Evolutionary conservation across 2,888 invertebrate genomes (phyloP).

Genomic region (Netelia virgata): DNA sequence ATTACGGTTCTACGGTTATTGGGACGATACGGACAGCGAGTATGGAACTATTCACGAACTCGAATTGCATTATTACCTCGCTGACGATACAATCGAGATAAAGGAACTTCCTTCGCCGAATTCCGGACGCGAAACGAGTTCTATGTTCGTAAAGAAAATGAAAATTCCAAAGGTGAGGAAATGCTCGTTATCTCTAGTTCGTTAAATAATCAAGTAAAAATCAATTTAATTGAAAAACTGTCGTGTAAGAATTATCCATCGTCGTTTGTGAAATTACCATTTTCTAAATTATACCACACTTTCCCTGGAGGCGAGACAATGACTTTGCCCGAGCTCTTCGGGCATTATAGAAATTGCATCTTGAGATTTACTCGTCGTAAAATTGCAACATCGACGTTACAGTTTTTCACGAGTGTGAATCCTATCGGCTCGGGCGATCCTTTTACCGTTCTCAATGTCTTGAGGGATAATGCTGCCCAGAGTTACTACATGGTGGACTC

Average conservation of each 20-base stretch:
- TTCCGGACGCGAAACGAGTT: conserved; percentile 90
- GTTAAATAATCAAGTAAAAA: too few species aligned
- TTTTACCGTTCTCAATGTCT: conserved; percentile 88
- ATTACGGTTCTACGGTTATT: conserved; percentile 93
- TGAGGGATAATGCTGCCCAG: conserved; percentile 86
- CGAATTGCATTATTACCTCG: conserved; percentile 93
- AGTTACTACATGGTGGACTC: conserved; percentile 87
- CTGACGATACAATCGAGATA: conserved; percentile 96
- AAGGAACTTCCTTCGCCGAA: conserved; percentile 90
- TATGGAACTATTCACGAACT: conserved; percentile 92
- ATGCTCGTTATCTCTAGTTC: background rate
- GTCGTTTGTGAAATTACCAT: background rate
- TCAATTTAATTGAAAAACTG: background rate
- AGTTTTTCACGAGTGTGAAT: conserved; percentile 76
- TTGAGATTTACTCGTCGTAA: conserved; percentile 15
- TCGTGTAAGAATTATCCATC: background rate
- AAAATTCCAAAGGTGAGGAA: conserved; percentile 91
- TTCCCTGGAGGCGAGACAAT: too few species aligned
- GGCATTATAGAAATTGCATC: conserved; percentile 10
- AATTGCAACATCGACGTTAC: conserved; percentile 8
- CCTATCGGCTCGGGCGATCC: conserved; percentile 85
- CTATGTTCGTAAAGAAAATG: conserved; percentile 91
- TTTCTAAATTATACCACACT: background rate
- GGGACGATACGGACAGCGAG: conserved; percentile 93
- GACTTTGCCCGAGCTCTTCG: too few species aligned